A percentile compares a stretch with the other conserved stretches of the same genome.
Evolutionary conservation across 2,888 invertebrate species (phyloP).

Genomic region (Andrena fulva): DNA sequence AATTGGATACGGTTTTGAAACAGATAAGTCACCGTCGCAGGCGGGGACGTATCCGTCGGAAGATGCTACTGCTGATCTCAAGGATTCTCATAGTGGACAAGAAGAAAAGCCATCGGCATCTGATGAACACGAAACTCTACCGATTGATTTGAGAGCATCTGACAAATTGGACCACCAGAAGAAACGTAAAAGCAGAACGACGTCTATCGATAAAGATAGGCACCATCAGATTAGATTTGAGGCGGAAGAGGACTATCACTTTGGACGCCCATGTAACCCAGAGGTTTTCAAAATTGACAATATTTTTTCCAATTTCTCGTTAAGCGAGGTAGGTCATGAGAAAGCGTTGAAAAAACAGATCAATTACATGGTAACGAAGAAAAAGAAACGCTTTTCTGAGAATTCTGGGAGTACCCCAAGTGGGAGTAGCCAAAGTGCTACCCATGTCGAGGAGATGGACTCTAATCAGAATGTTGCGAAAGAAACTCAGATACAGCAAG

Average conservation of each 20-base stretch:
- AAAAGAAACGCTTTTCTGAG: too few species aligned
- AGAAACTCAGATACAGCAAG: not conserved
- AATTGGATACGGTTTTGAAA: conserved; percentile 15
- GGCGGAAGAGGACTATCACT: not conserved
- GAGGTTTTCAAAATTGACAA: conserved; percentile 22
- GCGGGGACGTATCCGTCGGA: not conserved
- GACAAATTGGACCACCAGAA: not conserved
- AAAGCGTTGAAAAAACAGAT: not conserved
- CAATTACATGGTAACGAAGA: not conserved
- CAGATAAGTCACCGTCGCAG: not conserved
- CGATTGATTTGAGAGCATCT: not conserved
- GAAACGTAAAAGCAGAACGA: not conserved
- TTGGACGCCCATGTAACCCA: not conserved
- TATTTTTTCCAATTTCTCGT: conserved; percentile 33
- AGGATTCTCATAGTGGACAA: not conserved
- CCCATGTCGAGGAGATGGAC: too few species aligned
- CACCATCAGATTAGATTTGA: not conserved
- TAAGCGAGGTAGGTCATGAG: not conserved
- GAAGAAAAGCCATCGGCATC: not conserved
- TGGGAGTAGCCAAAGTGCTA: not conserved
- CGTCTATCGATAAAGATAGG: not conserved
- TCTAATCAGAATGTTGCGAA: too few species aligned
- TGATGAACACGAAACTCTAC: not conserved
- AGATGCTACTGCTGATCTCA: not conserved
- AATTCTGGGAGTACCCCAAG: not conserved